Percentiles rank a stretch among this genome's conserved stretches.
phyloP scores from a whole-genome alignment of 2,888 invertebrate genomes.

The Lasius fuliginosus region DNA sequence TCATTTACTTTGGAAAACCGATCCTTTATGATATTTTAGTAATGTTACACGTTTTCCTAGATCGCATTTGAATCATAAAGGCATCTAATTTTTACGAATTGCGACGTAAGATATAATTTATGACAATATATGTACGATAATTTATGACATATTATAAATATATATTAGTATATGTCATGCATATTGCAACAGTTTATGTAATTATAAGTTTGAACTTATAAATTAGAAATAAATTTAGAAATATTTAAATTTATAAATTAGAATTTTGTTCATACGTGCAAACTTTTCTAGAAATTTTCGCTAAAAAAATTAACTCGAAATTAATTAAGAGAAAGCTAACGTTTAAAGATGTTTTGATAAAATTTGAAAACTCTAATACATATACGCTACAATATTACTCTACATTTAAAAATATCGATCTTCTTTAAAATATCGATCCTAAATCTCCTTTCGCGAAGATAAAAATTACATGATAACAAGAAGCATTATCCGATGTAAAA shows the following conservation, averaged over 20 bases:
- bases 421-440: neutral
- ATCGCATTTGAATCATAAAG: neutral
- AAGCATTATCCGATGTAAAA: neutral
- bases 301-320: neutral
- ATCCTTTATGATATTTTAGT: neutral
- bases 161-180: neutral
- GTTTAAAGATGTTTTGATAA: neutral
- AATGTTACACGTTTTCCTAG: neutral
- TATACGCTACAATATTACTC: neutral
- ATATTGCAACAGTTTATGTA: neutral
- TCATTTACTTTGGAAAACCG: neutral
- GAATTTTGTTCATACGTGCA: neutral
- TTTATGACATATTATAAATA: neutral
- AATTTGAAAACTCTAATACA: neutral
- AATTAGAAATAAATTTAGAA: neutral
- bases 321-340: neutral
- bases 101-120: neutral
- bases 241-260: conserved; percentile 13
- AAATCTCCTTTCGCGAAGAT: neutral
- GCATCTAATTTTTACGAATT: neutral
- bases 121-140: neutral
- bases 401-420: neutral
- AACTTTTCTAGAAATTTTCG: neutral
- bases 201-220: neutral
- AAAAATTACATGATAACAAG: neutral